phyloP scores from a whole-genome alignment of 2,797 vertebrate species.

The Choloepus didactylus region DNA sequence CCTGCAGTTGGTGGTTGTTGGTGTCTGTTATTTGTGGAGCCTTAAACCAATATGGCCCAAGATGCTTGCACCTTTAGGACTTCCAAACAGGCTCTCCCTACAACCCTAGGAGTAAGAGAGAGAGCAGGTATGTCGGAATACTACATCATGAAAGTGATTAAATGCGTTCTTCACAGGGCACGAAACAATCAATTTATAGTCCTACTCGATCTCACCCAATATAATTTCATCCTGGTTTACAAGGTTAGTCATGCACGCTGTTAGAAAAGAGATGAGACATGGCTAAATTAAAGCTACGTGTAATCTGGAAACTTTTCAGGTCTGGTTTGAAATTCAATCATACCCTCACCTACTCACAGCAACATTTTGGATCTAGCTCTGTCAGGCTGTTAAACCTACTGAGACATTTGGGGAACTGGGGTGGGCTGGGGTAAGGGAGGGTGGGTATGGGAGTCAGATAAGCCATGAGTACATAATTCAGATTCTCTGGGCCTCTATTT shows the following conservation, averaged over 20 bases:
- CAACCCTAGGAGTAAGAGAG: background rate
- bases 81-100: background rate
- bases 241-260: background rate
- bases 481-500: background rate
- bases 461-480: background rate
- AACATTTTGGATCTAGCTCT: background rate
- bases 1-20: background rate
- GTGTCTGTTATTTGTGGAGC: background rate
- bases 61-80: background rate
- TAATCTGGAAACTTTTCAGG: conserved; percentile 20
- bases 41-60: background rate
- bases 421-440: background rate
- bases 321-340: conserved; percentile 38
- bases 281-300: conserved; percentile 48
- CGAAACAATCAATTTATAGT: background rate
- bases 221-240: conserved; percentile 54
- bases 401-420: background rate
- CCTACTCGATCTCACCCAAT: background rate
- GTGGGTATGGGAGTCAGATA: background rate
- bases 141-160: background rate
- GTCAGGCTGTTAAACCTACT: background rate
- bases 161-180: background rate
- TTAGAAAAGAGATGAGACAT: conserved; percentile 5
- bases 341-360: background rate
- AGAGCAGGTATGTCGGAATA: background rate